A percentile compares a stretch with the other conserved stretches of the same genome.
These are phyloP conservation scores for Morus bassanus DNA, from an alignment of 2,797 vertebrate genomes.

Conservation along the genomic window DNA sequence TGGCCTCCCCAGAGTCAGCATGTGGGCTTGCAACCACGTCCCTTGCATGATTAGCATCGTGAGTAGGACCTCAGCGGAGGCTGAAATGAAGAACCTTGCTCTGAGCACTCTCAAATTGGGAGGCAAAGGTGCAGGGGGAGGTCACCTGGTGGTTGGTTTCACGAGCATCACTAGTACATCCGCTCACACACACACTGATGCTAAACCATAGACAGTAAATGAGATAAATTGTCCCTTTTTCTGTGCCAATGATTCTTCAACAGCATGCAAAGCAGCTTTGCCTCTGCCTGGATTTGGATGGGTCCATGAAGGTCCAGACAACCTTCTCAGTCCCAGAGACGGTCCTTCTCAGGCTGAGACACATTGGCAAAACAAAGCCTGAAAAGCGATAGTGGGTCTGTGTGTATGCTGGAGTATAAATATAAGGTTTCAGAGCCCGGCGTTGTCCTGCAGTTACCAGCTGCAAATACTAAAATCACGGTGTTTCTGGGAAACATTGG, in stretches of 20 bases:
- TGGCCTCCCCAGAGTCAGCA: background rate
- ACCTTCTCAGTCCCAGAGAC: background rate
- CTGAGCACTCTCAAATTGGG: background rate
- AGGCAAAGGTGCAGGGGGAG: background rate
- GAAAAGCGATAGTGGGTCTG: background rate
- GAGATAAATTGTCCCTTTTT: background rate
- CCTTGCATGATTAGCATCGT: no score
- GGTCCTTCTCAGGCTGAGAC: background rate
- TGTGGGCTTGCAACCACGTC: rapidly evolving
- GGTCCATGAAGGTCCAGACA: background rate
- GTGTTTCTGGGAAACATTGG: background rate
- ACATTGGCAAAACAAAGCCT: background rate
- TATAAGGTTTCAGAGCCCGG: background rate
- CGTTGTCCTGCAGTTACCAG: background rate
- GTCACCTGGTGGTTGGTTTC: background rate
- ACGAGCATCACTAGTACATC: background rate
- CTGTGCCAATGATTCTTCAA: background rate
- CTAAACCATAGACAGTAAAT: background rate
- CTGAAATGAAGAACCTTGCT: background rate
- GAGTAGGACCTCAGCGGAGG: background rate
- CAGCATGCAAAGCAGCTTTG: background rate
- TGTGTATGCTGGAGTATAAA: background rate
- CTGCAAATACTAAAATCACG: background rate
- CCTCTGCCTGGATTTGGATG: background rate
- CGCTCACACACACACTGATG: background rate